Conservation (phyloP, 2,113 vertebrate species). For the Coryphaenoides rupestris region DNA sequence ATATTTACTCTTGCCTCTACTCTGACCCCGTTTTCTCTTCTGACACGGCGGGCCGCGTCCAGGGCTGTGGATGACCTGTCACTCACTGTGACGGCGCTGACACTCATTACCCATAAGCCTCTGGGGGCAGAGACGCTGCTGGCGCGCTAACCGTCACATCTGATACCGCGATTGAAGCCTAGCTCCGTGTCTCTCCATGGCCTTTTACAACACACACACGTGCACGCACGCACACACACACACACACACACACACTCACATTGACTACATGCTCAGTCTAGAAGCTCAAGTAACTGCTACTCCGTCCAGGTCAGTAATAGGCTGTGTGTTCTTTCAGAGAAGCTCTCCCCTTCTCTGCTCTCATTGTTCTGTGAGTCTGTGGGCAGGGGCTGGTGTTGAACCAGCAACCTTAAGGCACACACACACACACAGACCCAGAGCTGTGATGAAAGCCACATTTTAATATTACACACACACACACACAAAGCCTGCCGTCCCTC, state of each 20-base stretch:
- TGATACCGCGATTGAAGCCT: conserved; percentile 34
- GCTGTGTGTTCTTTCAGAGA: too few species aligned
- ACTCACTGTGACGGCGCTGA: conserved; percentile 46
- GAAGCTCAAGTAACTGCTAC: too few species aligned
- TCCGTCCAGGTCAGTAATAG: too few species aligned
- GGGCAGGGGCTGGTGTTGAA: too few species aligned
- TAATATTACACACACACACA: too few species aligned
- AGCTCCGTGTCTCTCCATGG: conserved; percentile 2
- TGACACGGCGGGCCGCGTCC: conserved; percentile 39
- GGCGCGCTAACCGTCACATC: conserved; percentile 51
- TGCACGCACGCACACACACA: conserved; percentile 4
- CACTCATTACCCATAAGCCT: conserved; percentile 46
- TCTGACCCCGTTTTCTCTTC: conserved; percentile 38
- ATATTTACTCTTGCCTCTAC: conserved; percentile 7
- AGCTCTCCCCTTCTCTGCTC: too few species aligned
- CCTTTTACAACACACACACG: conserved; percentile 16
- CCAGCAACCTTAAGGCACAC: too few species aligned
- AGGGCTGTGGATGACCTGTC: conserved; percentile 46
- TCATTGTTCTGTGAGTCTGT: too few species aligned
- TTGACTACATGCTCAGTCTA: not conserved
- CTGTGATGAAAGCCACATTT: too few species aligned
- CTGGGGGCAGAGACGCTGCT: conserved; percentile 26
- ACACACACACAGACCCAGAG: too few species aligned
- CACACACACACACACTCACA: not conserved
- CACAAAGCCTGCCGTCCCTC: too few species aligned